These are phyloP conservation scores for Hirtodrosophila trivittata DNA, from an alignment of 2,888 invertebrate genomes.

Conservation along the genomic window DNA sequence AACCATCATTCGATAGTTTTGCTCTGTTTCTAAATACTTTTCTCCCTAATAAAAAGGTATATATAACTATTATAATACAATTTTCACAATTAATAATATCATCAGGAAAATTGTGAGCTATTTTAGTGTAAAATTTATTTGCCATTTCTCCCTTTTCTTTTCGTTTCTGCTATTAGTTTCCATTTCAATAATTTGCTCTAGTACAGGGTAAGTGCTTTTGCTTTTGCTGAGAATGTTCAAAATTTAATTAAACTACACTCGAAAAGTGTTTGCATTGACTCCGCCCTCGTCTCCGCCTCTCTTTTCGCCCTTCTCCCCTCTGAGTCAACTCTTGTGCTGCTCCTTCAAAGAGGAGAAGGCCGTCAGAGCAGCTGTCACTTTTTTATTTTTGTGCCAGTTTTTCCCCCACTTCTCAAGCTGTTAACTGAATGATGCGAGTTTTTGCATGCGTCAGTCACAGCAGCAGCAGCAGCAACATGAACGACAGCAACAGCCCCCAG, in stretches of 20 bases:
- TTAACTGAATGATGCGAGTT: slow-evolving; percentile 54
- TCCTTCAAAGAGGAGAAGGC: slow-evolving; percentile 7
- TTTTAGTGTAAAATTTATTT: no score
- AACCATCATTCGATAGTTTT: no score
- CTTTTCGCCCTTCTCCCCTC: not conserved
- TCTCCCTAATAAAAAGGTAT: no score
- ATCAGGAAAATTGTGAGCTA: no score
- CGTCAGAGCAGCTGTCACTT: slow-evolving; percentile 60
- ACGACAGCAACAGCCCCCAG: slow-evolving; percentile 18
- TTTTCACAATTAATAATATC: no score
- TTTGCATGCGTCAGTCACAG: slow-evolving; percentile 72
- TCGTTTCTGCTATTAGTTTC: slow-evolving; percentile 54
- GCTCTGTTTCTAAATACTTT: no score
- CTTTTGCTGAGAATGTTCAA: slow-evolving; percentile 60
- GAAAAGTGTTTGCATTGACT: slow-evolving; percentile 60
- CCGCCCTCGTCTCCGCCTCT: not conserved
- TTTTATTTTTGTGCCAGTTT: slow-evolving; percentile 23
- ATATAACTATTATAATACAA: no score
- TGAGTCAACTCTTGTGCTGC: not conserved
- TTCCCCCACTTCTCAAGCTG: slow-evolving; percentile 11
- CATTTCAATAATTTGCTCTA: not conserved
- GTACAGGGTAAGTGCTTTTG: slow-evolving; percentile 14
- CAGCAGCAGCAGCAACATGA: slow-evolving; percentile 34
- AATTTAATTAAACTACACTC: slow-evolving; percentile 71
- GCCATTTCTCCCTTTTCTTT: no score